Conservation (phyloP, 92 coral and sea anemone genomes). For the Epizoanthus stellaris region DNA sequence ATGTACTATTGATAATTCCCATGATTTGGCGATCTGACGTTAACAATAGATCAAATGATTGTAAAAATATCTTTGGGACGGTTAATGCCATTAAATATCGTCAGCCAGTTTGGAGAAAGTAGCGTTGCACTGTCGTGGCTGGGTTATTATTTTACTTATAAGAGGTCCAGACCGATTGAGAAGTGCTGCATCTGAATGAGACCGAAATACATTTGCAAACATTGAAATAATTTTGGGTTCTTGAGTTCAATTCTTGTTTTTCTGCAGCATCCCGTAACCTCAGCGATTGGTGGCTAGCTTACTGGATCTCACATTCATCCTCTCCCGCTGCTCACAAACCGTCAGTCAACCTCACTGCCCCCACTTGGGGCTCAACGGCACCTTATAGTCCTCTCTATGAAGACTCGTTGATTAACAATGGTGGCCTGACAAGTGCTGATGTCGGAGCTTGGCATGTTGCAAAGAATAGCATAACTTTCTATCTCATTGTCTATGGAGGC, state of each 20-base stretch:
- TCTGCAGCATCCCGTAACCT: conserved; percentile 91
- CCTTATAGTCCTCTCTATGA: background rate
- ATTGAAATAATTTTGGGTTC: background rate
- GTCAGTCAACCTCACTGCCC: conserved; percentile 33
- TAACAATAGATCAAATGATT: too few species aligned
- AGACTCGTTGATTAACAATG: background rate
- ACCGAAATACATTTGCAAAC: background rate
- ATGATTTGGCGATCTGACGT: too few species aligned
- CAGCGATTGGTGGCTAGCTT: conserved; percentile 99
- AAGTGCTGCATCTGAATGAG: background rate
- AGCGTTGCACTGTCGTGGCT: too few species aligned
- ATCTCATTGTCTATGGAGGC: conserved; percentile 92
- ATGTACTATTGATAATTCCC: too few species aligned
- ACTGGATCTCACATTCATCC: conserved; percentile 94
- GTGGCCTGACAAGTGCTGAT: conserved; percentile 7
- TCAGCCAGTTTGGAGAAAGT: too few species aligned
- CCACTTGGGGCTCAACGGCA: conserved; percentile 25
- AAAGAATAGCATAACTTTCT: conserved; percentile 85
- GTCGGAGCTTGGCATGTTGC: conserved; percentile 56
- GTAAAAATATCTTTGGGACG: too few species aligned
- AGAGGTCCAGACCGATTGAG: background rate
- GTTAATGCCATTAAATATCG: too few species aligned
- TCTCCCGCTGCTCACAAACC: conserved; percentile 30
- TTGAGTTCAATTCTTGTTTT: background rate
- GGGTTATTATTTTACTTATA: too few species aligned